phyloP scores from a whole-genome alignment of 2,888 invertebrate genomes.

The Melanostoma mellinum region DNA sequence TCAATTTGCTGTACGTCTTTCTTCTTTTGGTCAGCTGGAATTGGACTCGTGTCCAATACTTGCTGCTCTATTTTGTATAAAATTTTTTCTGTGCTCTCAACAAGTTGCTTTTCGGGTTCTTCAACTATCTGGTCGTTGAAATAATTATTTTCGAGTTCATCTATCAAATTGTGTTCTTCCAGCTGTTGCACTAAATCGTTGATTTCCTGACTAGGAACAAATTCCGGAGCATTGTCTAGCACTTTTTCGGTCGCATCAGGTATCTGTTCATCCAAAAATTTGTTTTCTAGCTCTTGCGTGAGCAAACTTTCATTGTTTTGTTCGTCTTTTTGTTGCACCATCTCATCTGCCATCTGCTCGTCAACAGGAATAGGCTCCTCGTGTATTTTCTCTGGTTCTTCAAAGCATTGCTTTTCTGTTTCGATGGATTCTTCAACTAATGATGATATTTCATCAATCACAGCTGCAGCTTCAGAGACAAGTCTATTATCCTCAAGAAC shows the following conservation, averaged over 20 bases:
- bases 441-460: constrained; percentile 25
- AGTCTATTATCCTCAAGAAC: constrained; percentile 34
- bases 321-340: constrained; percentile 29
- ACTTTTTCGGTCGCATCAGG: background rate
- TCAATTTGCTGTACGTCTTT: background rate
- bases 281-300: constrained; percentile 19
- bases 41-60: constrained; percentile 18
- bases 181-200: too few relatives aligned
- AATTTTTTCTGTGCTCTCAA: constrained; percentile 38
- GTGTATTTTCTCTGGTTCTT: constrained; percentile 55
- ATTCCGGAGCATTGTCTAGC: background rate
- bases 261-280: background rate
- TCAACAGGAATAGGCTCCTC: constrained; percentile 25
- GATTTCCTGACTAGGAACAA: too few relatives aligned
- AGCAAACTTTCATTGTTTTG: constrained; percentile 15
- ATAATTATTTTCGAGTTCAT: background rate
- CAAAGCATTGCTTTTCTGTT: constrained; percentile 63
- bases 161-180: background rate
- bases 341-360: background rate
- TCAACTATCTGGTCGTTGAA: constrained; percentile 31
- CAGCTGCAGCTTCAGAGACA: constrained; percentile 20
- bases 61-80: constrained; percentile 39
- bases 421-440: constrained; percentile 45
- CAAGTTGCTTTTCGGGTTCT: constrained; percentile 39
- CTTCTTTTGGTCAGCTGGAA: background rate